Evolutionary conservation across 2,797 vertebrate species (phyloP).

Genomic region (Onychomys arenicola): DNA sequence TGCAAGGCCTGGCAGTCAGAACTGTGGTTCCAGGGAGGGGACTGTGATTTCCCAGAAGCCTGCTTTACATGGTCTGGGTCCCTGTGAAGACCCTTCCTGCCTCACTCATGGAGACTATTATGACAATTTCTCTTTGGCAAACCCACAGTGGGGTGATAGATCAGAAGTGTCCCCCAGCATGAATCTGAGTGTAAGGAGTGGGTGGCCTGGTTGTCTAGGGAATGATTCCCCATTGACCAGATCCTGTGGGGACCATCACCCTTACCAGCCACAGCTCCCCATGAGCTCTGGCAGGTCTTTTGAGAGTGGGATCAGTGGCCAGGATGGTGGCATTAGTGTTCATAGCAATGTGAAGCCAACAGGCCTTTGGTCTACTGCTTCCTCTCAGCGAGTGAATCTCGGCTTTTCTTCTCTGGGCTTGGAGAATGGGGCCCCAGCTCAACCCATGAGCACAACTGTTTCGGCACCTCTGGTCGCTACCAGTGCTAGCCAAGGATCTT

Average conservation of each 20-base stretch:
- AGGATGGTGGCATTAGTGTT: constrained; percentile 66
- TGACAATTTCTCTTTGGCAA: constrained; percentile 71
- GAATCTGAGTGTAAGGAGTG: constrained; percentile 33
- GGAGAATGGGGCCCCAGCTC: constrained; percentile 71
- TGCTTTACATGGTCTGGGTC: background rate
- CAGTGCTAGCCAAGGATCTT: constrained; percentile 32
- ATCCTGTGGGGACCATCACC: constrained; percentile 66
- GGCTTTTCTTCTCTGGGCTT: background rate
- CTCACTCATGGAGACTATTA: constrained; percentile 78
- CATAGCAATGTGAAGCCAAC: constrained; percentile 50
- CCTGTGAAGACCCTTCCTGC: constrained; percentile 74
- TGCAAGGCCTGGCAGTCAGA: constrained; percentile 22
- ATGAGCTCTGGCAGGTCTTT: constrained; percentile 40
- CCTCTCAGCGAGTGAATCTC: constrained; percentile 76
- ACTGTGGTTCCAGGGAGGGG: constrained; percentile 70
- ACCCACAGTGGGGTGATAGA: constrained; percentile 82
- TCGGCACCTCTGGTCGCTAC: constrained; percentile 49
- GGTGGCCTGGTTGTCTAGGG: background rate
- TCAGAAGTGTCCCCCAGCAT: constrained; percentile 74
- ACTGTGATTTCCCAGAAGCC: background rate
- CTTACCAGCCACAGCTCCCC: constrained; percentile 78
- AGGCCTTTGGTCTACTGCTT: constrained; percentile 82
- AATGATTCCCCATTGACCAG: constrained; percentile 47
- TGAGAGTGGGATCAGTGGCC: constrained; percentile 64
- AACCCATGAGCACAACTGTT: constrained; percentile 82